Percentiles rank a stretch among this genome's conserved stretches.
Evolutionary conservation across 2,113 vertebrate genomes (phyloP).

Genomic region (Salvelinus fontinalis): DNA sequence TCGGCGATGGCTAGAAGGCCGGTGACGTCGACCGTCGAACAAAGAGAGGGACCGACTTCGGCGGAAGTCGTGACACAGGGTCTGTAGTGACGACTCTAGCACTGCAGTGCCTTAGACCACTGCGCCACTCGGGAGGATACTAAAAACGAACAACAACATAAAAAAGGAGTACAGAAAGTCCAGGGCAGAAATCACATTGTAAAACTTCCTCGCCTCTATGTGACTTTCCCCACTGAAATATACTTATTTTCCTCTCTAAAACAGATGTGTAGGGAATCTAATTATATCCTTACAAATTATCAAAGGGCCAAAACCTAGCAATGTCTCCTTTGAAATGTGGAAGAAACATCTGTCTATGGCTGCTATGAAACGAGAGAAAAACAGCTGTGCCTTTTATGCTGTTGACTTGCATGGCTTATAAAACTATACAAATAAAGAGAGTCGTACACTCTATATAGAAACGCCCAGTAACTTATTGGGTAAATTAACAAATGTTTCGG

Average conservation of each 20-base stretch:
- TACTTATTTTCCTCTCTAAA: slow-evolving; percentile 7
- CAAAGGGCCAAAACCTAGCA: slow-evolving; percentile 61
- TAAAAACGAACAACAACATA: background rate
- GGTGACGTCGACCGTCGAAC: no score
- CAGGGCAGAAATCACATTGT: background rate
- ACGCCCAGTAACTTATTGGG: no score
- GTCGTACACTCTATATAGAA: no score
- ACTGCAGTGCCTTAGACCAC: no score
- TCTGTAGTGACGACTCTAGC: no score
- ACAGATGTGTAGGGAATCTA: slow-evolving; percentile 64
- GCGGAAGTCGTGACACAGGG: no score
- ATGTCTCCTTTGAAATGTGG: slow-evolving; percentile 69
- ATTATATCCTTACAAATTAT: slow-evolving; percentile 65
- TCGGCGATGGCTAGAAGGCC: no score
- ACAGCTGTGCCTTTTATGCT: slow-evolving; percentile 37
- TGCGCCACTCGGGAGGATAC: no score
- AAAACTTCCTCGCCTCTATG: background rate
- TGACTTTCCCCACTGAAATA: background rate
- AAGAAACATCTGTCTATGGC: slow-evolving; percentile 67
- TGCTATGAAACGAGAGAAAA: slow-evolving; percentile 53
- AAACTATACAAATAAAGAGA: no score
- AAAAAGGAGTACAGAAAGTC: background rate
- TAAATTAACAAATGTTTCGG: no score
- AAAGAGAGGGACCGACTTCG: no score
- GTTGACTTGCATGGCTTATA: background rate